Evolutionary conservation across 2,888 invertebrate genomes (phyloP), one percentile per base, ranked within the genome.

Genomic region (Dynastes maya): DNA sequence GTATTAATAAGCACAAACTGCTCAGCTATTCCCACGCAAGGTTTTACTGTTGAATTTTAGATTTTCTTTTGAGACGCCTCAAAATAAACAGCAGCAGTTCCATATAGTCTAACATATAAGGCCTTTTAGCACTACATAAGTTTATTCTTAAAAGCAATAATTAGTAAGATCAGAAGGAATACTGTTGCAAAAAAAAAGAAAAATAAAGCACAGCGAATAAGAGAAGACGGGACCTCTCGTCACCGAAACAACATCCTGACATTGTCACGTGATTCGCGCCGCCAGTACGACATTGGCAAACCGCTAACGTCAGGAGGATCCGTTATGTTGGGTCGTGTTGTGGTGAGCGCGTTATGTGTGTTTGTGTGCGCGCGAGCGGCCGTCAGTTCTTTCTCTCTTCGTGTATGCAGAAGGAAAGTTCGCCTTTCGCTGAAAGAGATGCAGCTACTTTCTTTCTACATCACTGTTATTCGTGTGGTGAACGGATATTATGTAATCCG

Each of bases 351-450:
- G 53, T 32, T 58, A 72, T 58, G 72, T 53, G 53, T 58, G 37
- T 58, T 37, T 40, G 51, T 40, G 51, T 72, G 72, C 53, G 53
- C 37, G 55, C 37, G n/a, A 16, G 51, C 45, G 45, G 58, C 11
- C 55, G 22, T 22, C 53, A 9, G 45, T 58, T 72, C 72, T 37
- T 58, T 72, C 72, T 58, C 58, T 72, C 58, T 58, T 32, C 22
- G 75, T 64, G 51, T 75, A 67, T 65, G 53, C 65, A 74, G 74
- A 77, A 77, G 77, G 76, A 79, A 77, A 76, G 76, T 79, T 68
- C 65, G 49, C 79, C 79, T 79, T 79, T 79, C 79, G 79, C 79
- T 79, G 64, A 76, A 70, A 64, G 75, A 79, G 76, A 76, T 76
- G 79, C 65, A 76, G 76, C 79, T 76, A 76, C 79, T 79, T 76